These are phyloP conservation scores for Cydia amplana DNA, from an alignment of 1,140 invertebrate genomes.

Conservation along the genomic window DNA sequence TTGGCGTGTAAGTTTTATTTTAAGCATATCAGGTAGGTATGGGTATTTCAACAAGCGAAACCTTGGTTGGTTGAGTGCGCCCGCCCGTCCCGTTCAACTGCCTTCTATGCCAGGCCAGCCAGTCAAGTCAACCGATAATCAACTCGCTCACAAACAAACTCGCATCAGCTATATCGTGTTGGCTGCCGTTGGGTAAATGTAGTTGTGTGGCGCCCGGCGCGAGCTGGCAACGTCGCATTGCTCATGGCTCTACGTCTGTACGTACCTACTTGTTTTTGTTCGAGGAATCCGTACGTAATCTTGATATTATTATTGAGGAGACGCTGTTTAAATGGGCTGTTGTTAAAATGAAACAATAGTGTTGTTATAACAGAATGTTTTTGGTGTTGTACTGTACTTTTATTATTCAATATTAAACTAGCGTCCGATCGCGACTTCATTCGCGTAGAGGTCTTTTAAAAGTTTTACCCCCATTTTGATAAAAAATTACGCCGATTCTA, in stretches of 20 bases:
- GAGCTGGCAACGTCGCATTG: constrained; percentile 66
- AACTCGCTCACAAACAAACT: constrained; percentile 45
- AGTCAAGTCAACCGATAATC: constrained; percentile 39
- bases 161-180: constrained; percentile 27
- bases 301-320: constrained; percentile 33
- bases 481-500: too few species aligned
- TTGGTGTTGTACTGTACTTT: constrained; percentile 9
- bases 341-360: constrained; percentile 29
- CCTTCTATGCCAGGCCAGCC: constrained; percentile 36
- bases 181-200: constrained; percentile 50
- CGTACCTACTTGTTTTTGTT: constrained; percentile 49
- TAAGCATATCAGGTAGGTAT: not conserved
- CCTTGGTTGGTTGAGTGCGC: constrained; percentile 16
- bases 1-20: constrained; percentile 6
- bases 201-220: constrained; percentile 52
- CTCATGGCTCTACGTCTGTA: constrained; percentile 29
- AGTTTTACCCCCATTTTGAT: too few species aligned
- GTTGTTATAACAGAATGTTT: constrained; percentile 12
- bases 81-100: constrained; percentile 23
- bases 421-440: too few species aligned
- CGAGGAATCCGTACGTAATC: constrained; percentile 41
- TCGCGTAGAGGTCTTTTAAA: too few species aligned
- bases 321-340: constrained; percentile 19
- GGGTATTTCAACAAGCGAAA: constrained; percentile 24
- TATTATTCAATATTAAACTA: not conserved